These are phyloP conservation scores for Coryphaenoides rupestris DNA, from an alignment of 2,113 vertebrate species.

Conservation along the genomic window DNA sequence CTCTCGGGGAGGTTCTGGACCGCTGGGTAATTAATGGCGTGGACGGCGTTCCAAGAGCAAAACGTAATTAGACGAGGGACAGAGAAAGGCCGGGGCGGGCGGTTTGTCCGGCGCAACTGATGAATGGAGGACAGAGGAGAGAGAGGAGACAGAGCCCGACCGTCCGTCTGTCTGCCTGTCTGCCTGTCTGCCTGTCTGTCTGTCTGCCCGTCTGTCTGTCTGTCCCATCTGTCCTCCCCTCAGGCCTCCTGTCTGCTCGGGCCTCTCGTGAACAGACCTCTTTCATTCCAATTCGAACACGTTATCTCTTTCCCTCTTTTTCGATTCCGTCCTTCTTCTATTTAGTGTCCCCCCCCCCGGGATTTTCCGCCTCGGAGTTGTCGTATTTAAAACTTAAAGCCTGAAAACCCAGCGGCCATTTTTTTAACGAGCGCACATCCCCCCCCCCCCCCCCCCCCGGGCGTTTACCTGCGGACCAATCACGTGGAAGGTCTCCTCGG, in stretches of 20 bases:
- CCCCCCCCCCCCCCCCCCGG: too few species aligned
- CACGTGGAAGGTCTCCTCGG: constrained; percentile 95
- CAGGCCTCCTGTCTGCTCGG: too few species aligned
- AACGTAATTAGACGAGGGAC: constrained; percentile 57
- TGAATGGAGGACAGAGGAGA: constrained; percentile 26
- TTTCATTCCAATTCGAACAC: too few species aligned
- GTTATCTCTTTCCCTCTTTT: too few species aligned
- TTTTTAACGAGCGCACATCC: not conserved
- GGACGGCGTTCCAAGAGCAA: constrained; percentile 55
- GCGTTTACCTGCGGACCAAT: constrained; percentile 91
- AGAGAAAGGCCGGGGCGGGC: constrained; percentile 28
- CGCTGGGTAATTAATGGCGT: constrained; percentile 59
- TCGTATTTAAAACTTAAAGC: too few species aligned
- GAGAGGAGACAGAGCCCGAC: too few species aligned
- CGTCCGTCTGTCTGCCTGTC: too few species aligned
- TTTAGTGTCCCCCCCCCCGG: too few species aligned
- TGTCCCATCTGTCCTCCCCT: constrained; percentile 14
- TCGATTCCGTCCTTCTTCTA: too few species aligned
- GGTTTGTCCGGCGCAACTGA: constrained; percentile 21
- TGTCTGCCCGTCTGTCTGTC: not conserved
- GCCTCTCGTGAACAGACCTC: not conserved
- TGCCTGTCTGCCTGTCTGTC: too few species aligned
- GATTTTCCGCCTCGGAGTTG: too few species aligned
- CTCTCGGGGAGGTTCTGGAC: constrained; percentile 42
- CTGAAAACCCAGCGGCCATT: too few species aligned